Base-by-base conservation (phyloP, 2,797 vertebrate species). In the Rhinatrema bivittatum region DNA sequence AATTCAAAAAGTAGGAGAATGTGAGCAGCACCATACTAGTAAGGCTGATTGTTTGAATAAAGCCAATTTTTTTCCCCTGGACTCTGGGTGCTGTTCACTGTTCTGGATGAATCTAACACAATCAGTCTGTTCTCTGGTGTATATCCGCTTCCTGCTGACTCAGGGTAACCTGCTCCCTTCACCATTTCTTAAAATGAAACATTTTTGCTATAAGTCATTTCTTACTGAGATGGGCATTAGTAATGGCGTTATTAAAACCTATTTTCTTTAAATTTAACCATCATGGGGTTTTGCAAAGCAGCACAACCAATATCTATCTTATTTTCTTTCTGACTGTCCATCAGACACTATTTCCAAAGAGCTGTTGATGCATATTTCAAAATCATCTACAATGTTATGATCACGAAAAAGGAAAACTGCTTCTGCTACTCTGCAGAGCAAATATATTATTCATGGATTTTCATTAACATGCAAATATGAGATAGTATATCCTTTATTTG, bases 31-130 rank as follows among this genome's bases (percentile, higher is more conserved):
- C 72, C 79, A 70, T 76, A 72, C n/a, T n/a, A n/a, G n/a, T n/a
- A 65, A 81, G 76, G 79, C 75, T 83, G 79, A 84, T 87, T 74
- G 86, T 81, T 76, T 81, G 81, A 84, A 86, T 82, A 79, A 74
- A 80, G 69, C 54, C 58, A 60, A 68, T 74, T 58, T 71, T 74
- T 65, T 77, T 67, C 65, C 69, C 67, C 69, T 70, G 69, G 78
- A 68, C 74, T 56, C 65, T 74, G 70, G 68, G 70, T 71, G 64
- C 71, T 72, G 78, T 67, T 75, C 73, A 76, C 49, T 75, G 82
- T 83, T 85, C 85, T 84, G 82, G 77, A 78, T 77, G 77, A 81
- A 76, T 81, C 74, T 80, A 82, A 87, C 70, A 75, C 75, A 79
- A 80, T 84, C 85, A 83, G 81, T 58, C 81, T 81, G 82, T 77